Evolutionary conservation across 2,797 vertebrate genomes (phyloP).

Genomic region (Silurus lanzhouensis): DNA sequence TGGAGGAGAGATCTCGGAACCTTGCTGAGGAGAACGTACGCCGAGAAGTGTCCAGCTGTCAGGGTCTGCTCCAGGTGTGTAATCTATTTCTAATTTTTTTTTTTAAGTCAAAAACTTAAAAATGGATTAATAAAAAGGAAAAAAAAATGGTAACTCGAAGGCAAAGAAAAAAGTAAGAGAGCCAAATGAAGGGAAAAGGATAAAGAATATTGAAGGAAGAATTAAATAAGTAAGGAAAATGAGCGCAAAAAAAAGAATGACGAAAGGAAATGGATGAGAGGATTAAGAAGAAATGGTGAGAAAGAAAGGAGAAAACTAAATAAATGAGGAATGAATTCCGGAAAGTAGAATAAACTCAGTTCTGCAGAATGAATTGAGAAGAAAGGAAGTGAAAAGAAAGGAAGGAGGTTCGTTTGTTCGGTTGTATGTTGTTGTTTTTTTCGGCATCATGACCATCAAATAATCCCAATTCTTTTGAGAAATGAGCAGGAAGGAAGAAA

Average conservation of each 20-base stretch:
- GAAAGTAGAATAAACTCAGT: too few relatives aligned
- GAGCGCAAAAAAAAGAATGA: neutral
- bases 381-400: neutral
- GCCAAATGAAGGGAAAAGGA: neutral
- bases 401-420: too few relatives aligned
- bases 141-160: too few relatives aligned
- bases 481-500: neutral
- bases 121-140: too few relatives aligned
- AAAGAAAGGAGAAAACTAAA: too few relatives aligned
- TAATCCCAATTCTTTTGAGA: neutral
- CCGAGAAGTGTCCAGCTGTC: constrained; percentile 87
- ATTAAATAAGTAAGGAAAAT: neutral
- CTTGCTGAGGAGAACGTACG: constrained; percentile 93
- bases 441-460: neutral
- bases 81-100: too few relatives aligned
- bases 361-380: too few relatives aligned
- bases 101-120: too few relatives aligned
- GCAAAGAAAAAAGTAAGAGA: neutral
- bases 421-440: too few relatives aligned
- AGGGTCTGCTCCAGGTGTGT: constrained; percentile 86
- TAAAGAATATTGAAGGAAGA: neutral
- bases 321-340: too few relatives aligned
- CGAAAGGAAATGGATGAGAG: neutral
- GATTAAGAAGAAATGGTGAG: neutral
- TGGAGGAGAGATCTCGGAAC: constrained; percentile 93